Evolutionary conservation across 37 sponge, comb jelly and placozoan genomes (phyloP), one percentile per base, ranked within the genome.

Genomic region (Aphrocallistes beatrix): DNA sequence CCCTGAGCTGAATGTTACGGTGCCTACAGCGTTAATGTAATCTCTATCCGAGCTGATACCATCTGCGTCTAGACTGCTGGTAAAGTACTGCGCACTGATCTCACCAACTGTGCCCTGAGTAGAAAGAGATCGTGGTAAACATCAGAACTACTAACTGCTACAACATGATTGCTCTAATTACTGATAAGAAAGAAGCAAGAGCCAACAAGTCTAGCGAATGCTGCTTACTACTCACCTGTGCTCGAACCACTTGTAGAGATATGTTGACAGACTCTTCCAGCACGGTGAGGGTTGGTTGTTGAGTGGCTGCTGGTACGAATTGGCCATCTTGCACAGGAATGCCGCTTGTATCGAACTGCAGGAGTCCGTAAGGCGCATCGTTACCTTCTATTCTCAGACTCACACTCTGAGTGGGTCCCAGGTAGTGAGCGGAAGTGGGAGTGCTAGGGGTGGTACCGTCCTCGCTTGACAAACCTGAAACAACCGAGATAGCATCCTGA

Each of bases 211-310:
- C n/a, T n/a, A n/a, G n/a, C n/a, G n/a, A n/a, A n/a, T n/a, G n/a
- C n/a, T n/a, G n/a, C n/a, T n/a, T n/a, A 42, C 10, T 42, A 60
- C 75, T 30, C 3, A 60, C 75, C 75, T 60, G 75, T 36, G 96
- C 96, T 51, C 96, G 47, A 1, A 91, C 93, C 1, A 93, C 89
- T 49, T 90, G 88, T 37, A 95, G 42, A 1, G 48, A 81, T 9
- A 90, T 51, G 3, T 48, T 86, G 19, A 92, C 89, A 83, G 50
- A 75, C n/a, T 87, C 89, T 42, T 95, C 93, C 1, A 36, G 36
- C 36, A 93, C 88, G 39, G 0, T 47, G 0, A 93, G 0, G 13
- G 37, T 45, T 17, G 93, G 90, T 38, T 42, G 47, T 0, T 34
- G 83, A 0, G 83, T 60, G 23, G 93, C 90, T 23, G 90, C 82